Conservation (phyloP, 2,797 vertebrate genomes). For the Pangasius mekongensis region DNA sequence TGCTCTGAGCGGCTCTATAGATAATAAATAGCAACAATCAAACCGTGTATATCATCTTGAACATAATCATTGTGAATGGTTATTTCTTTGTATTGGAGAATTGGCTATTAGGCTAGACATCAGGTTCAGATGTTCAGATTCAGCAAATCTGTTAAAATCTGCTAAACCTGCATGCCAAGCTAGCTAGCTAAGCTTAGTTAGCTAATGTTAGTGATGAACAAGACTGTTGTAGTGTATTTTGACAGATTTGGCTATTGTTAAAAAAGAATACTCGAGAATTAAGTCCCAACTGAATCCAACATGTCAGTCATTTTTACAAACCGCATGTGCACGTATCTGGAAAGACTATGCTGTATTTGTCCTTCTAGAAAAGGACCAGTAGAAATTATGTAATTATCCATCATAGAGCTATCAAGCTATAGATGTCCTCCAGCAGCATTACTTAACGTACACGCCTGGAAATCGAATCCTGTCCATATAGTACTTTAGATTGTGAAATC, state of each 20-base stretch:
- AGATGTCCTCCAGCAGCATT: not conserved
- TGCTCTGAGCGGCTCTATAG: not conserved
- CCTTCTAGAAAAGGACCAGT: not conserved
- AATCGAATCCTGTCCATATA: not conserved
- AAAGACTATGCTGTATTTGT: too few species aligned
- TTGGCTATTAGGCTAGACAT: not conserved
- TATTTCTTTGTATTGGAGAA: not conserved
- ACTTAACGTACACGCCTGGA: not conserved
- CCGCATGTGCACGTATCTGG: not conserved
- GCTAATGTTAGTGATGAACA: not conserved
- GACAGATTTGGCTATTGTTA: not conserved
- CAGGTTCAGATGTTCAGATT: too few species aligned
- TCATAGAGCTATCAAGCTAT: not conserved
- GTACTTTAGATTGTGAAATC: not conserved
- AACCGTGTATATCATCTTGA: not conserved
- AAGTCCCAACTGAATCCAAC: not conserved
- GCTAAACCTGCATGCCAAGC: too few species aligned
- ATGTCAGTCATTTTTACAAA: not conserved
- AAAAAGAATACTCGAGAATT: not conserved
- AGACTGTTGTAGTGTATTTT: not conserved
- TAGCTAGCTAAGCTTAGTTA: not conserved
- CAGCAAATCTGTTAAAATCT: too few species aligned
- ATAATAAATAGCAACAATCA: not conserved
- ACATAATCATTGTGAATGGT: not conserved
- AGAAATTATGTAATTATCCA: not conserved